Conservation (phyloP, 1,140 invertebrate genomes). For the Mactra quadrangularis region DNA sequence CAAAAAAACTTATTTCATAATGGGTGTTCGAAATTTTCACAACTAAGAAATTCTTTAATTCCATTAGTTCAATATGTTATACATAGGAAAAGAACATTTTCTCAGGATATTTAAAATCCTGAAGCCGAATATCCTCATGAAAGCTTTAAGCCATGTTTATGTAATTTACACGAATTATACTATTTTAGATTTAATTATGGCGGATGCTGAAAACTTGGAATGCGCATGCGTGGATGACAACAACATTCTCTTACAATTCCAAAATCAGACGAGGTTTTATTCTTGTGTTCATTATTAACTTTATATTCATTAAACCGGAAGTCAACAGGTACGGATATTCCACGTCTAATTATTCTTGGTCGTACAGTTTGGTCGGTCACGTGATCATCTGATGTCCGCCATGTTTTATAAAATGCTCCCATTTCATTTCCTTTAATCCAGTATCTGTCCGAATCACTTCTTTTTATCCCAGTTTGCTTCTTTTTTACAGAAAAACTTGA, state of each 20-base stretch:
- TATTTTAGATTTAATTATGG: too few species aligned
- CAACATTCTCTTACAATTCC: conserved; percentile 49
- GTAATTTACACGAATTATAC: too few species aligned
- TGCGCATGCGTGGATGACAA: conserved; percentile 37
- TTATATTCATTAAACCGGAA: not conserved
- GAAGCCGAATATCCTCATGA: too few species aligned
- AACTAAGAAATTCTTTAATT: too few species aligned
- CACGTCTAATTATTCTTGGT: conserved; percentile 11
- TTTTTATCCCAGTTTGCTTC: not conserved
- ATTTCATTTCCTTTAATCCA: conserved; percentile 51
- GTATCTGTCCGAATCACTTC: not conserved
- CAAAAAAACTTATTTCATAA: too few species aligned
- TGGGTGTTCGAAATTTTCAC: too few species aligned
- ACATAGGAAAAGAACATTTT: too few species aligned
- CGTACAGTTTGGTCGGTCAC: conserved; percentile 38
- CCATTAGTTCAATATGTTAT: too few species aligned
- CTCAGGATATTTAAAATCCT: too few species aligned
- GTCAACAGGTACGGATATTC: conserved; percentile 6
- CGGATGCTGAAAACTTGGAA: conserved; percentile 5
- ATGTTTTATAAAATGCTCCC: conserved; percentile 30
- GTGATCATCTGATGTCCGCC: conserved; percentile 46
- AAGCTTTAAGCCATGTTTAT: too few species aligned
- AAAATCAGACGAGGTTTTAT: conserved; percentile 11
- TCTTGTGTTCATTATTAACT: not conserved
- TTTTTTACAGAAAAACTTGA: conserved; percentile 32